phyloP scores from a whole-genome alignment of 2,113 vertebrate species.

The Urocitellus parryii region DNA sequence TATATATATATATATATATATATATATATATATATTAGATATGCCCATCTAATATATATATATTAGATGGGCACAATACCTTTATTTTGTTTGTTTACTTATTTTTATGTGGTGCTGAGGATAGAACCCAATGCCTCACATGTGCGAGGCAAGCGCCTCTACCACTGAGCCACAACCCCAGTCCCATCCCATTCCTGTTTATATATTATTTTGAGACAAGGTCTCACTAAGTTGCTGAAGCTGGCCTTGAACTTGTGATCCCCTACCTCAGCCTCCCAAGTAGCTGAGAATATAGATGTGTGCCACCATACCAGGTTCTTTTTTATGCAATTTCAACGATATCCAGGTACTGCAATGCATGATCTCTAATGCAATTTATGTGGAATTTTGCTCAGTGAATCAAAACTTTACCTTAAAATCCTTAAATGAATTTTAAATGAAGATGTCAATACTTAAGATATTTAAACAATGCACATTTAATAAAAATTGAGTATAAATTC shows the following conservation, averaged over 20 bases:
- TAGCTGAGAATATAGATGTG: not conserved
- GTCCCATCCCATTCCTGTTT: not conserved
- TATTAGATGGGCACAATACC: too few species aligned
- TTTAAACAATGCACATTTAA: slow-evolving; percentile 21
- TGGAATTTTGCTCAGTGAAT: not conserved
- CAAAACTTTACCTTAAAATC: slow-evolving; percentile 25
- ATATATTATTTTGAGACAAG: not conserved
- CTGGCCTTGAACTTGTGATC: not conserved
- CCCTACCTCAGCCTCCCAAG: not conserved
- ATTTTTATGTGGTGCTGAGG: too few species aligned
- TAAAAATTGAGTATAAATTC: slow-evolving; percentile 27
- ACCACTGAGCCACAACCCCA: too few species aligned
- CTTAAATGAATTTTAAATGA: slow-evolving; percentile 56
- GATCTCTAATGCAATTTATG: slow-evolving; percentile 33
- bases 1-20: too few species aligned
- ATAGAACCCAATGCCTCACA: too few species aligned
- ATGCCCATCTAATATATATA: too few species aligned
- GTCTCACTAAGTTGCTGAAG: not conserved
- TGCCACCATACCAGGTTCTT: not conserved
- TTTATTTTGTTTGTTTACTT: too few species aligned
- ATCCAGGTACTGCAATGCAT: slow-evolving; percentile 9
- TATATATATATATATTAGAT: too few species aligned
- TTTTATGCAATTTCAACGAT: slow-evolving; percentile 17
- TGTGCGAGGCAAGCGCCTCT: too few species aligned
- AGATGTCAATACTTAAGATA: not conserved